These are phyloP conservation scores for Tyto alba DNA, from an alignment of 2,113 vertebrate genomes.

Conservation along the genomic window DNA sequence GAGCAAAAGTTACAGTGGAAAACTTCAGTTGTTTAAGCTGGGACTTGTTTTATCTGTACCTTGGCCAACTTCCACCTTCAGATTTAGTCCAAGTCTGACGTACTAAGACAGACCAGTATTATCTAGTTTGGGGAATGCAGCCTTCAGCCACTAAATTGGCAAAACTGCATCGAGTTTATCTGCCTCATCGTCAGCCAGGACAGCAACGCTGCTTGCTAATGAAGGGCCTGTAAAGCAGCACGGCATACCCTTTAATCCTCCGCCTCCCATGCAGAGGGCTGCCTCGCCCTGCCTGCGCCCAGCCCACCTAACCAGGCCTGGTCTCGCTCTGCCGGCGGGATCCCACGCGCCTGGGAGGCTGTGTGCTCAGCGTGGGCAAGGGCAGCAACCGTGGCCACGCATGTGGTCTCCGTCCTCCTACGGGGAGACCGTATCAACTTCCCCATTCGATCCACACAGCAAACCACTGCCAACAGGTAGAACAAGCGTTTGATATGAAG, in stretches of 20 bases:
- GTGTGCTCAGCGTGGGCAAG: neutral
- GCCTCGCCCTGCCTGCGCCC: neutral
- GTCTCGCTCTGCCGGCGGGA: neutral
- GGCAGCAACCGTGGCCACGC: neutral
- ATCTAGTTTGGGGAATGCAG: neutral
- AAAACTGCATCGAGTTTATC: neutral
- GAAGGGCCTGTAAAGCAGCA: neutral
- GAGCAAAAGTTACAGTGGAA: constrained; percentile 12
- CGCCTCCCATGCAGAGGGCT: neutral
- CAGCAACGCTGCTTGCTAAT: neutral
- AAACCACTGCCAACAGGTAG: neutral
- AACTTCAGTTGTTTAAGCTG: neutral
- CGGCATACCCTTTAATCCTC: neutral
- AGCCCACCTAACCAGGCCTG: neutral
- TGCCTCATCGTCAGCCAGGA: neutral
- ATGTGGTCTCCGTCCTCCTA: neutral
- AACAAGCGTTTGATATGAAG: neutral
- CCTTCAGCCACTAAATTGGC: neutral
- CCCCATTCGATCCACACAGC: neutral
- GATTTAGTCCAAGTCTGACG: neutral
- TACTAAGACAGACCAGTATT: neutral
- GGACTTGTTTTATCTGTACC: constrained; percentile 5
- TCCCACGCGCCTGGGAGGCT: neutral
- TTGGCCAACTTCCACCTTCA: constrained; percentile 10
- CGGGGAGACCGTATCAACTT: fast-evolving